Base-by-base conservation (phyloP, 2,888 invertebrate species). In the Thymelicus sylvestris region DNA sequence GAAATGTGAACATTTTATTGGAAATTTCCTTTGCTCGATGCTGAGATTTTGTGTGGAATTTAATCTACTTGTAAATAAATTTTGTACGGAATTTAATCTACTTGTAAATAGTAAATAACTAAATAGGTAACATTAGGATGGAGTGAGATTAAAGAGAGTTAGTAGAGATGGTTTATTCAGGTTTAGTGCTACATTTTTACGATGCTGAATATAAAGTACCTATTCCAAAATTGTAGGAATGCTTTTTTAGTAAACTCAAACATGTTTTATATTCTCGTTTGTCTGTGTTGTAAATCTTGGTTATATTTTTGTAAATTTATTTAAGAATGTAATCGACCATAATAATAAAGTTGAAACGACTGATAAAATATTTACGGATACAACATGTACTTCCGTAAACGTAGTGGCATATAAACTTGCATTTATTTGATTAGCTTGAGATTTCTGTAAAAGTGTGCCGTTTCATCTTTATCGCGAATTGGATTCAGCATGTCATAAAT, bases 1-100 rank as follows among this genome's bases (percentile, higher is more conserved):
- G 76, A 74, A 75, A 77, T 74, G 75, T 78, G 75, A 77, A 79
- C 78, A 78, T 80, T 81, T 79, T 80, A 80, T 80, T 79, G 75
- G 73, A 74, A 72, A 74, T 77, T 74, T 75, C 72, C 69, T 72
- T 72, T 68, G 61, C 66, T 74, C 67, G 66, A 59, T 24, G 62
- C 67, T 61, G 57, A 60, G 70, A 69, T 74, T 71, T 73, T 69
- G 62, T 71, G 65, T 47, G 66, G 70, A 70, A 71, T 74, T 72
- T 68, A 39, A 68, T 73, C 55, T 50, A 59, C 64, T 31, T 6
- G 52, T 68, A 67, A 50, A 67, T 55, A 44, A 10, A 72, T 74
- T 71, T 73, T 69, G 65, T 71, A 66, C 55, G 66, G 70, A 70
- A 71, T 74, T 72, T 68, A 39, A 68, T 73, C 52, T 50, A 59